phyloP scores from a whole-genome alignment of 2,113 vertebrate genomes.

The Bambusicola thoracicus region DNA sequence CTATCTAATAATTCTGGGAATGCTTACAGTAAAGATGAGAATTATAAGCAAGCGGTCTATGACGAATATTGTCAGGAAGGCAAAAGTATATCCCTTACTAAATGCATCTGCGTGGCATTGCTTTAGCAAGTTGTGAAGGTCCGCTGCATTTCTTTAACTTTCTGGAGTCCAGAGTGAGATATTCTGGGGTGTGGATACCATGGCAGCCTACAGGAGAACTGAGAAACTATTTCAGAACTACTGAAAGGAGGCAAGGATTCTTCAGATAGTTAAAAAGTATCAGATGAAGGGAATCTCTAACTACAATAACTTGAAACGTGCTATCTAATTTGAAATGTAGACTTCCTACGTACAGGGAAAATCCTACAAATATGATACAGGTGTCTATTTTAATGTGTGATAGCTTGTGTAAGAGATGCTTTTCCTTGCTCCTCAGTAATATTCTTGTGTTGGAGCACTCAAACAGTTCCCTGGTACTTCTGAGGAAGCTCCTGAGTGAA shows the following conservation, averaged over 20 bases:
- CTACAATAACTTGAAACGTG: not conserved
- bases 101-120: not conserved
- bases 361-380: not conserved
- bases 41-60: not conserved
- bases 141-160: not conserved
- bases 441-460: not conserved
- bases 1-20: not conserved
- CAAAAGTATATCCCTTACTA: not conserved
- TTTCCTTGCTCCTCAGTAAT: not conserved
- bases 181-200: not conserved
- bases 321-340: not conserved
- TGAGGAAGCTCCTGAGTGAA: not conserved
- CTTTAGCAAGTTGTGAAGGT: not conserved
- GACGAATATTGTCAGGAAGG: not conserved
- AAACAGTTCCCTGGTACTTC: not conserved
- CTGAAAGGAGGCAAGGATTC: not conserved
- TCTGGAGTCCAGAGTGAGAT: not conserved
- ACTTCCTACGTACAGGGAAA: not conserved
- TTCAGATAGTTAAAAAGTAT: not conserved
- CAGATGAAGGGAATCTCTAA: not conserved
- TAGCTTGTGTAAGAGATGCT: not conserved
- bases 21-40: not conserved
- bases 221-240: not conserved
- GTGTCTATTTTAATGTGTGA: not conserved
- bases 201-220: not conserved